Conservation (phyloP, 2,888 invertebrate species). For the Halictus quadricinctus region DNA sequence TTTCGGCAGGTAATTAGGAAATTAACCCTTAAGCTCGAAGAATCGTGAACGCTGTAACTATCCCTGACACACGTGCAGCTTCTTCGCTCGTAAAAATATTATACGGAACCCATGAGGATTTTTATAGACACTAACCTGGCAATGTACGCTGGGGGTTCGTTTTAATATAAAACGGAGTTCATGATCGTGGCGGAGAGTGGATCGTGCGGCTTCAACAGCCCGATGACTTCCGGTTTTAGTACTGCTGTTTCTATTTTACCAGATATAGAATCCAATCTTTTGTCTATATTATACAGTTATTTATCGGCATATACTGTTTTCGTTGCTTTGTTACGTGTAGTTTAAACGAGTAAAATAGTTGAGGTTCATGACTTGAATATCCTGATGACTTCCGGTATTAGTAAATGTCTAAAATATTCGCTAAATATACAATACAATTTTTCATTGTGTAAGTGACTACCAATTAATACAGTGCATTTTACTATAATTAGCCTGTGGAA, state of each 20-base stretch:
- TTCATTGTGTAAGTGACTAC: too few relatives aligned
- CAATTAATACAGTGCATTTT: neutral
- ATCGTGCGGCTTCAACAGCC: too few relatives aligned
- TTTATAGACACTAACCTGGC: neutral
- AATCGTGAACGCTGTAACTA: neutral
- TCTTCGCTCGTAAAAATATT: neutral
- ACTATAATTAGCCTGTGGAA: neutral
- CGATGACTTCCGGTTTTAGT: too few relatives aligned
- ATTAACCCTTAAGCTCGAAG: neutral
- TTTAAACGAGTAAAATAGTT: too few relatives aligned
- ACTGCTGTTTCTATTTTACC: too few relatives aligned
- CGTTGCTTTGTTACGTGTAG: too few relatives aligned
- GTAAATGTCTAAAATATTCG: neutral
- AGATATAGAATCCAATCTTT: too few relatives aligned
- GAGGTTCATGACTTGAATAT: neutral
- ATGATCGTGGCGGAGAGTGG: neutral
- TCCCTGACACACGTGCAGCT: neutral
- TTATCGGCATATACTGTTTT: too few relatives aligned
- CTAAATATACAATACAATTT: neutral
- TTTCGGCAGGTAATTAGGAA: conserved; percentile 1
- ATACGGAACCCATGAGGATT: neutral
- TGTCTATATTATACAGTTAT: too few relatives aligned
- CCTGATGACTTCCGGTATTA: neutral
- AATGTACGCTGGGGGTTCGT: neutral
- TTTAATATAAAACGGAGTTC: conserved; percentile 2